Conservation (phyloP, 2,888 invertebrate species). For the Rapana venosa region DNA sequence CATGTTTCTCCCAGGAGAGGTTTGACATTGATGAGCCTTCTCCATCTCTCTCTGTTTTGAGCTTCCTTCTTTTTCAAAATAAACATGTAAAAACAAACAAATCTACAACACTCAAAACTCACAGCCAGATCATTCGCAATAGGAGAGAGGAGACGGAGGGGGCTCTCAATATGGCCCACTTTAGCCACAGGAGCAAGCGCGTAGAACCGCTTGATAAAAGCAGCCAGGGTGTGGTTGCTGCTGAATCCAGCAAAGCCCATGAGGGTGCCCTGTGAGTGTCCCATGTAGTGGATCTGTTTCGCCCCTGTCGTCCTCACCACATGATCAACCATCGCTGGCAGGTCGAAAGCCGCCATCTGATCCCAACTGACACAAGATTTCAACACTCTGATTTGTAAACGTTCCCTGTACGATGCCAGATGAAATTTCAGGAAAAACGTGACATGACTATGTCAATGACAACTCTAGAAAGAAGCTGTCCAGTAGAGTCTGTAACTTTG, state of each 20-base stretch:
- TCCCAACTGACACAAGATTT: constrained; percentile 83
- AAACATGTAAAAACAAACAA: too few species aligned
- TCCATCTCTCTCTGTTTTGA: too few species aligned
- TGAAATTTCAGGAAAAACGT: too few species aligned
- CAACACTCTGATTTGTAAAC: too few species aligned
- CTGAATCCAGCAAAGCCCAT: constrained; percentile 76
- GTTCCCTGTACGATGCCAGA: too few species aligned
- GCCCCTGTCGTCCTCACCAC: constrained; percentile 82
- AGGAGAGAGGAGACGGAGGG: constrained; percentile 63
- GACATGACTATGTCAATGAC: too few species aligned
- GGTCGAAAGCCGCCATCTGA: constrained; percentile 91
- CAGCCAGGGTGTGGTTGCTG: constrained; percentile 67
- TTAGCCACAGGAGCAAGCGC: constrained; percentile 78
- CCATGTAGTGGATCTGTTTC: constrained; percentile 86
- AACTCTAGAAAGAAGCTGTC: too few species aligned
- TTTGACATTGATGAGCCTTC: too few species aligned
- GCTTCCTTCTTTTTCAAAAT: too few species aligned
- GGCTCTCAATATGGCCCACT: constrained; percentile 65
- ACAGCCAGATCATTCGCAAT: constrained; percentile 63
- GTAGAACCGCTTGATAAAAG: constrained; percentile 74
- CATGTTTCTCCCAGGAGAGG: too few species aligned
- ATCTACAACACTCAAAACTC: constrained; percentile 20
- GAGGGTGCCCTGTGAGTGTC: constrained; percentile 91
- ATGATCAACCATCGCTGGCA: constrained; percentile 91
- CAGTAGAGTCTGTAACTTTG: too few species aligned